Conservation (phyloP, 2,888 invertebrate species). For the Trissolcus japonicus region DNA sequence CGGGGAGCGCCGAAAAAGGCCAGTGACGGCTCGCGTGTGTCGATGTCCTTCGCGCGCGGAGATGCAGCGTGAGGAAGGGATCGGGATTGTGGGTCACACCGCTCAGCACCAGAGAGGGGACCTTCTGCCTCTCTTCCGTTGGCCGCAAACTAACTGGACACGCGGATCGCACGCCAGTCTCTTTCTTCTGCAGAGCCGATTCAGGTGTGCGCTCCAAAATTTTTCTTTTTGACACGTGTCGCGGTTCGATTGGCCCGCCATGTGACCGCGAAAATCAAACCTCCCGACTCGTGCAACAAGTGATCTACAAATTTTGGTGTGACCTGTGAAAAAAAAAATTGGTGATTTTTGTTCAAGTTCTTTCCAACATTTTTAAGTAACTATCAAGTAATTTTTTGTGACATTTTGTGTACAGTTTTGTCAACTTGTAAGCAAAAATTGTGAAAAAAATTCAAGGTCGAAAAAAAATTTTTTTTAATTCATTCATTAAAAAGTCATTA, state of each 20-base stretch:
- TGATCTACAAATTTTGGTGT: no score
- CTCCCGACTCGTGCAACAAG: no score
- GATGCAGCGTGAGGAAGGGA: constrained; percentile 58
- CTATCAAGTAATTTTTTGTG: neutral
- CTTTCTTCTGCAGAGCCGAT: constrained; percentile 69
- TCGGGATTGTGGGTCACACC: constrained; percentile 73
- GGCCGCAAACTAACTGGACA: constrained; percentile 74
- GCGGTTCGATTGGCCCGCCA: constrained; percentile 14
- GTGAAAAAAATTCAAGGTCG: neutral
- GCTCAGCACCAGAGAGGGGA: constrained; percentile 65
- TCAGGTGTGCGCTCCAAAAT: constrained; percentile 62
- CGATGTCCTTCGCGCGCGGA: constrained; percentile 56
- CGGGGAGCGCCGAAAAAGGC: no score
- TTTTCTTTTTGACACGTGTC: neutral
- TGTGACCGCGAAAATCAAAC: constrained; percentile 26
- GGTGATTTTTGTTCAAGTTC: no score
- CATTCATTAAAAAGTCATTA: no score
- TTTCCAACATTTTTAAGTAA: no score
- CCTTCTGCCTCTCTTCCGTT: constrained; percentile 68
- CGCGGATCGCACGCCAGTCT: constrained; percentile 70
- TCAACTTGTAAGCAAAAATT: neutral
- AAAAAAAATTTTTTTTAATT: neutral
- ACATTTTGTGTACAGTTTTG: no score
- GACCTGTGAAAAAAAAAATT: no score
- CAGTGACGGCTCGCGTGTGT: constrained; percentile 21